A percentile compares a stretch with the other conserved stretches of the same genome.
phyloP scores from a whole-genome alignment of 2,888 invertebrate genomes.

The Agriotes lineatus region DNA sequence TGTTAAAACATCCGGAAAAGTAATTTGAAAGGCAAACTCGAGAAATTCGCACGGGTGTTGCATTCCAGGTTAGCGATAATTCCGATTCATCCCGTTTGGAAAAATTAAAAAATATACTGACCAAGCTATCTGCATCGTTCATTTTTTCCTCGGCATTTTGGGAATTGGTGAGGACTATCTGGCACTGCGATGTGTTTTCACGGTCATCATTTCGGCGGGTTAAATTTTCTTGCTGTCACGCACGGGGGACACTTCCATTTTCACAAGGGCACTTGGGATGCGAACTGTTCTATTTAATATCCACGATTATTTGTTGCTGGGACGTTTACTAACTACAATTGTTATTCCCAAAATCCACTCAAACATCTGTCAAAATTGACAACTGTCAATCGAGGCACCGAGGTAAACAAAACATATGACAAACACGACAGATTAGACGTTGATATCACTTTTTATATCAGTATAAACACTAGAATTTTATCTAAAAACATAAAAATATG shows the following conservation, averaged over 20 bases:
- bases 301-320: not conserved
- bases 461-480: not conserved
- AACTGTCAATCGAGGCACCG: not conserved
- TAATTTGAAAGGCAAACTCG: constrained; percentile 27
- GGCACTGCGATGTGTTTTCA: constrained; percentile 3
- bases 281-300: not conserved
- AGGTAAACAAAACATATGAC: not conserved
- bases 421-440: not conserved
- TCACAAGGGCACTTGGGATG: not conserved
- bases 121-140: constrained; percentile 82
- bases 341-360: not conserved
- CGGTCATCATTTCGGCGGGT: not conserved
- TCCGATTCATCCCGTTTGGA: not conserved
- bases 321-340: not conserved
- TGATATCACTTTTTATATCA: not conserved
- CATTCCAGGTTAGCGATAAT: constrained; percentile 19
- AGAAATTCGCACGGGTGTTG: constrained; percentile 21
- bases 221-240: not conserved
- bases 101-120: constrained; percentile 62
- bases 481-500: not conserved
- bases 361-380: constrained; percentile 24
- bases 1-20: constrained; percentile 29
- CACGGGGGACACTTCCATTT: not conserved
- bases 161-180: constrained; percentile 36
- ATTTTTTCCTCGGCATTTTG: constrained; percentile 79